These are phyloP conservation scores for Scaptomyza pallida DNA, from an alignment of 1,140 invertebrate genomes.

Conservation along the genomic window DNA sequence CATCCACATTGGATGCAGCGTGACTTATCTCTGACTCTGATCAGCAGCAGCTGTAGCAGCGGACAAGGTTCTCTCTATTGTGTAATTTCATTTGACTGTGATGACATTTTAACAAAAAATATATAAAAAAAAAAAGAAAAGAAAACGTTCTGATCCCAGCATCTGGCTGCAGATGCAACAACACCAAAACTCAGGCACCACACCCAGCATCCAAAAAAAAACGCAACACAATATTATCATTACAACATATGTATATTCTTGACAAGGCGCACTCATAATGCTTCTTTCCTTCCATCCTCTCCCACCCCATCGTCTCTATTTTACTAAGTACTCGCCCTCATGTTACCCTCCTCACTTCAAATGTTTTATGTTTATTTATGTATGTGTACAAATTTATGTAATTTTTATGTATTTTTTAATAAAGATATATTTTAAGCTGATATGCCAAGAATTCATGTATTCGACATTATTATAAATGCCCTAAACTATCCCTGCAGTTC, in stretches of 20 bases:
- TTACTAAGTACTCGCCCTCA: constrained; percentile 13
- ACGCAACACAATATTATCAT: constrained; percentile 16
- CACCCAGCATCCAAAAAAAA: constrained; percentile 30
- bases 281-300: too few species aligned
- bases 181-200: constrained; percentile 63
- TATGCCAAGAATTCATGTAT: too few species aligned
- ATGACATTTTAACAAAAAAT: constrained; percentile 74
- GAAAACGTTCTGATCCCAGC: constrained; percentile 71
- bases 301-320: constrained; percentile 18
- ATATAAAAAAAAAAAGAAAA: too few species aligned
- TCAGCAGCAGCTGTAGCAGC: constrained; percentile 4
- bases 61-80: constrained; percentile 36
- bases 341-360: constrained; percentile 44
- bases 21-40: constrained; percentile 40
- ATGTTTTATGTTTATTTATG: constrained; percentile 54
- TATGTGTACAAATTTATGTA: constrained; percentile 77
- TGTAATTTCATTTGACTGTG: constrained; percentile 79
- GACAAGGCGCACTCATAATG: constrained; percentile 10
- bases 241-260: neutral
- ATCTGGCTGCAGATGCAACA: constrained; percentile 26
- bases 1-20: constrained; percentile 31
- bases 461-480: neutral
- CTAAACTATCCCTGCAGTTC: too few species aligned
- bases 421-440: constrained; percentile 62
- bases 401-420: constrained; percentile 46